A percentile compares a stretch with the other conserved stretches of the same genome.
Conservation (phyloP, 1,140 invertebrate species). For the Drosophila eugracilis region DNA sequence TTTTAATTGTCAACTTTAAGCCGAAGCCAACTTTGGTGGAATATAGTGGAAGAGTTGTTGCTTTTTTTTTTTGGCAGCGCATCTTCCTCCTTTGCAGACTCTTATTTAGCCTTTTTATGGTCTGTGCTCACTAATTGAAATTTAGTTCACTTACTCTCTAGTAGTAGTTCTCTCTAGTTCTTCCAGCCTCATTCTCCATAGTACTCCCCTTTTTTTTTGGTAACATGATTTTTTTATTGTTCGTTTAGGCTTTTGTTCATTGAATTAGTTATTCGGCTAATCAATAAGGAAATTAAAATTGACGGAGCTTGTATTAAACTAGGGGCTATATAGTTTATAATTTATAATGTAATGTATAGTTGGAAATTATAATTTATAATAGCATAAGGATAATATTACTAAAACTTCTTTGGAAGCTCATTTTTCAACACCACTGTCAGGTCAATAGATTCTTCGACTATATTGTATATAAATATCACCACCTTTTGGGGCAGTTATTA, state of each 20-base stretch:
- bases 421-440: no score
- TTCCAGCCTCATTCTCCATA: background rate
- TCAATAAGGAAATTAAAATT: background rate
- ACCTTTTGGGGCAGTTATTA: background rate
- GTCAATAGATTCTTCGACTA: no score
- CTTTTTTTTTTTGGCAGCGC: conserved; percentile 14
- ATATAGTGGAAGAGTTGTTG: conserved; percentile 7
- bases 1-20: conserved; percentile 82
- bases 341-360: background rate
- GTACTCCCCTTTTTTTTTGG: background rate
- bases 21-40: conserved; percentile 39
- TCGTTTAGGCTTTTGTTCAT: conserved; percentile 3
- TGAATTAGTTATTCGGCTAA: conserved; percentile 17
- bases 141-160: conserved; percentile 46
- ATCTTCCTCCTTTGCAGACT: conserved; percentile 4
- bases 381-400: no score
- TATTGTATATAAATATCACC: background rate
- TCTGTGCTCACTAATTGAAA: conserved; percentile 65
- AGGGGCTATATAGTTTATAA: background rate
- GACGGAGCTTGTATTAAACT: background rate
- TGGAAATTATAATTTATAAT: no score
- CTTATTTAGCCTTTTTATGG: conserved; percentile 20
- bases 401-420: no score
- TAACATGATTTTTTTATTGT: conserved; percentile 10
- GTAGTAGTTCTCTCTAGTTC: no score